phyloP scores from a whole-genome alignment of 2,113 vertebrate genomes.

The Bagarius yarrelli region DNA sequence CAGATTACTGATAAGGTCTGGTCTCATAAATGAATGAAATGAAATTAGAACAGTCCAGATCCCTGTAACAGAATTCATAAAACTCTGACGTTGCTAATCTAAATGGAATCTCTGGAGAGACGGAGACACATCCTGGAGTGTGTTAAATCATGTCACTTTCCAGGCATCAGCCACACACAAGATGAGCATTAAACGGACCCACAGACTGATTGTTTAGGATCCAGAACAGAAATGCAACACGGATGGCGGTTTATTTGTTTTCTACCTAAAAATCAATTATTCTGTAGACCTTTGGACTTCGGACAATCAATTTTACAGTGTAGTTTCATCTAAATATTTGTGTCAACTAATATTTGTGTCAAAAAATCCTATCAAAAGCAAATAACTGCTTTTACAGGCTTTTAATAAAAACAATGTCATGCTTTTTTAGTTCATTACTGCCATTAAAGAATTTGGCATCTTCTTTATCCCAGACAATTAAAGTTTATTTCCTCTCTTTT shows the following conservation, averaged over 20 bases:
- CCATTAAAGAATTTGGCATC: not conserved
- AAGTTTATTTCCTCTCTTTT: not conserved
- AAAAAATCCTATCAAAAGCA: not conserved
- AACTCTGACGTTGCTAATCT: constrained; percentile 36
- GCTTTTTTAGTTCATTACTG: not conserved
- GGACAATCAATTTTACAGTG: too few relatives aligned
- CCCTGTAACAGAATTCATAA: constrained; percentile 30
- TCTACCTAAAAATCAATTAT: not conserved
- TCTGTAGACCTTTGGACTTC: not conserved
- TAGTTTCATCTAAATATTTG: too few relatives aligned
- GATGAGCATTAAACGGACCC: constrained; percentile 28
- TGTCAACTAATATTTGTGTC: not conserved
- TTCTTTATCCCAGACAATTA: not conserved
- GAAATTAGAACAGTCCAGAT: constrained; percentile 23
- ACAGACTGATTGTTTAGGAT: constrained; percentile 11
- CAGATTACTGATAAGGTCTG: constrained; percentile 6
- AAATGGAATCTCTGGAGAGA: constrained; percentile 39
- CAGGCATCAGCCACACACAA: constrained; percentile 21
- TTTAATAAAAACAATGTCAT: not conserved
- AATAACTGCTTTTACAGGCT: not conserved
- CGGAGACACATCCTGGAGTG: constrained; percentile 27
- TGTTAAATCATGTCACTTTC: constrained; percentile 32
- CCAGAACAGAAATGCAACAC: not conserved
- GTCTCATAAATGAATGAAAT: constrained; percentile 21
- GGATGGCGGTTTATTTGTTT: not conserved